A percentile compares a stretch with the other conserved stretches of the same genome.
Evolutionary conservation across 2,113 vertebrate genomes (phyloP).

Genomic region (Dipodomys spectabilis): DNA sequence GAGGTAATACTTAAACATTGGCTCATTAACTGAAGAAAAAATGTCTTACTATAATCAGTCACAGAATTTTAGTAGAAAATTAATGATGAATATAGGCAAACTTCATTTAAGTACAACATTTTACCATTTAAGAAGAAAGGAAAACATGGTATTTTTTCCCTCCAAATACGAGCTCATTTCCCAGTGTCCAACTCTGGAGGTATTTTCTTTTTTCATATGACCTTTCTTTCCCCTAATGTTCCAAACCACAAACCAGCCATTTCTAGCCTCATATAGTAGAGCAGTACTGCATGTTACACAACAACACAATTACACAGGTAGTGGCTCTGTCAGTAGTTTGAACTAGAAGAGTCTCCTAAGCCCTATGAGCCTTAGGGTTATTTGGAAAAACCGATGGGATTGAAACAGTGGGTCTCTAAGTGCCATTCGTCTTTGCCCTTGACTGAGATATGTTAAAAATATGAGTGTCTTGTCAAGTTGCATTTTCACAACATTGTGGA

Average conservation of each 20-base stretch:
- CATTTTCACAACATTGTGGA: constrained; percentile 41
- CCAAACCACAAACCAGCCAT: background rate
- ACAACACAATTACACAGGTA: background rate
- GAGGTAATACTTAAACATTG: constrained; percentile 9
- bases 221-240: background rate
- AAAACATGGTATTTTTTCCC: background rate
- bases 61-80: constrained; percentile 60
- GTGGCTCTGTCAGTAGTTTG: background rate
- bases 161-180: background rate
- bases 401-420: background rate
- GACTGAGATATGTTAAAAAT: constrained; percentile 11
- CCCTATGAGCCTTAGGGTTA: background rate
- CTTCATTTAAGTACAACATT: constrained; percentile 11
- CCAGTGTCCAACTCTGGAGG: background rate
- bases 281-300: background rate
- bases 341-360: constrained; percentile 13
- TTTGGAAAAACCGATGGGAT: constrained; percentile 28
- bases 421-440: constrained; percentile 16
- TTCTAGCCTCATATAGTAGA: background rate
- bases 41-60: background rate
- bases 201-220: constrained; percentile 6
- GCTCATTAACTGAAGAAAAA: constrained; percentile 58
- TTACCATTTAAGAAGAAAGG: constrained; percentile 44
- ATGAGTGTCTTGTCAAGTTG: background rate
- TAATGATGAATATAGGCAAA: constrained; percentile 53